A percentile compares a stretch with the other conserved stretches of the same genome.
phyloP scores from a whole-genome alignment of 2,888 invertebrate species.

The Polylopha cassiicola region DNA sequence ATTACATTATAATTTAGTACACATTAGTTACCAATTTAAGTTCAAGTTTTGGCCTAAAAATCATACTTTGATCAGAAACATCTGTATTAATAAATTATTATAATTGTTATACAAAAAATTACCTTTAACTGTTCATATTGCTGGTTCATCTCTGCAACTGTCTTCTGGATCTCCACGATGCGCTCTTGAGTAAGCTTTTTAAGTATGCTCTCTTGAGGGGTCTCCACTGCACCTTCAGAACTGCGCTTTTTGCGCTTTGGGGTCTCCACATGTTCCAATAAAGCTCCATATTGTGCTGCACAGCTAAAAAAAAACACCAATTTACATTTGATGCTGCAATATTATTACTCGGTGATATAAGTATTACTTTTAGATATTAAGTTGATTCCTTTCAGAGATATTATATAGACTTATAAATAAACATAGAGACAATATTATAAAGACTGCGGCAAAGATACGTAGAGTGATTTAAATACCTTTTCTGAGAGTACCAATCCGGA shows the following conservation, averaged over 20 bases:
- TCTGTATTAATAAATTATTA: too few species aligned
- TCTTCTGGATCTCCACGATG: slow-evolving; percentile 84
- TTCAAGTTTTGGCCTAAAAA: too few species aligned
- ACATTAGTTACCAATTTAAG: too few species aligned
- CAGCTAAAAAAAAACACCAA: slow-evolving; percentile 75
- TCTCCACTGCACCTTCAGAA: slow-evolving; percentile 77
- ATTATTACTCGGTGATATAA: not conserved
- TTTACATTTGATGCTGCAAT: too few species aligned
- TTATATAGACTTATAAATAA: not conserved
- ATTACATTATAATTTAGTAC: not conserved
- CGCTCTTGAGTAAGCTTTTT: slow-evolving; percentile 86
- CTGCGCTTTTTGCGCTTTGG: slow-evolving; percentile 90
- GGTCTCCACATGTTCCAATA: slow-evolving; percentile 88
- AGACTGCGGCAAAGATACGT: not conserved
- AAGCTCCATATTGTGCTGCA: slow-evolving; percentile 90
- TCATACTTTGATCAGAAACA: too few species aligned
- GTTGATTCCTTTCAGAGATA: not conserved
- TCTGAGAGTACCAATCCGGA: slow-evolving; percentile 91
- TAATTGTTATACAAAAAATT: too few species aligned
- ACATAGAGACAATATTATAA: not conserved
- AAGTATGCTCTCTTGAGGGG: slow-evolving; percentile 87
- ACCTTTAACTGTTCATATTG: slow-evolving; percentile 85
- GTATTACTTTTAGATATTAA: not conserved
- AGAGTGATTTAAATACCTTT: slow-evolving; percentile 44
- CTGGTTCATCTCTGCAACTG: slow-evolving; percentile 82